Evolutionary conservation across 2,888 invertebrate genomes (phyloP).

Genomic region (Tetragonisca angustula): DNA sequence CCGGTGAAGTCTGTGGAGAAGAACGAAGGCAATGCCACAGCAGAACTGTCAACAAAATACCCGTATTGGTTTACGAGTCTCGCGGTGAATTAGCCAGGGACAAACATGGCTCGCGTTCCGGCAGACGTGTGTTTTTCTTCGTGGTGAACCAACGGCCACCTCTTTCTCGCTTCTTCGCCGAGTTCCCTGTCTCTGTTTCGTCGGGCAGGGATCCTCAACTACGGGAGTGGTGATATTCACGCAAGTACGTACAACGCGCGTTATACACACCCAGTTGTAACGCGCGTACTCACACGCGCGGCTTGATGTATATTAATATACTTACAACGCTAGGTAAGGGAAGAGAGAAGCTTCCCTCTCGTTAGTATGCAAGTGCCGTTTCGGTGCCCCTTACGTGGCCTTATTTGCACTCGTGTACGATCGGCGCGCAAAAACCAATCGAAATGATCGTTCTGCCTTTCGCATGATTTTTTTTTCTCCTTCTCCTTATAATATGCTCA

Average conservation of each 20-base stretch:
- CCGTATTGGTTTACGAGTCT: conserved; percentile 35
- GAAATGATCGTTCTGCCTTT: conserved; percentile 57
- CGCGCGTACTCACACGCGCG: conserved; percentile 46
- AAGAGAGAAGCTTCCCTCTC: conserved; percentile 60
- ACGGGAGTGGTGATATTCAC: conserved; percentile 72
- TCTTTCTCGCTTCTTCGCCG: conserved; percentile 17
- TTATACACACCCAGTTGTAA: conserved; percentile 26
- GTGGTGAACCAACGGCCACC: conserved; percentile 50
- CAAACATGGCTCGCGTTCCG: conserved; percentile 71
- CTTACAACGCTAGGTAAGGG: conserved; percentile 41
- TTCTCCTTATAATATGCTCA: conserved; percentile 1
- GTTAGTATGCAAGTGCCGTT: conserved; percentile 72
- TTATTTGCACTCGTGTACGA: conserved; percentile 68
- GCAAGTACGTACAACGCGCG: conserved; percentile 64
- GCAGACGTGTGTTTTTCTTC: conserved; percentile 75
- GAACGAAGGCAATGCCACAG: conserved; percentile 46
- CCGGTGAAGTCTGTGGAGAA: conserved; percentile 47
- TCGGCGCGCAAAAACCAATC: conserved; percentile 60
- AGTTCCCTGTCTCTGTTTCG: conserved; percentile 67
- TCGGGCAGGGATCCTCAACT: conserved; percentile 77
- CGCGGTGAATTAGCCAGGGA: conserved; percentile 55
- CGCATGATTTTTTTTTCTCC: conserved; percentile 16
- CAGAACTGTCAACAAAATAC: conserved; percentile 41
- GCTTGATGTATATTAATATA: conserved; percentile 62
- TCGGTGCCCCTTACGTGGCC: conserved; percentile 71